These are phyloP conservation scores for Pseudochaenichthys georgianus DNA, from an alignment of 2,797 vertebrate genomes.

Conservation along the genomic window DNA sequence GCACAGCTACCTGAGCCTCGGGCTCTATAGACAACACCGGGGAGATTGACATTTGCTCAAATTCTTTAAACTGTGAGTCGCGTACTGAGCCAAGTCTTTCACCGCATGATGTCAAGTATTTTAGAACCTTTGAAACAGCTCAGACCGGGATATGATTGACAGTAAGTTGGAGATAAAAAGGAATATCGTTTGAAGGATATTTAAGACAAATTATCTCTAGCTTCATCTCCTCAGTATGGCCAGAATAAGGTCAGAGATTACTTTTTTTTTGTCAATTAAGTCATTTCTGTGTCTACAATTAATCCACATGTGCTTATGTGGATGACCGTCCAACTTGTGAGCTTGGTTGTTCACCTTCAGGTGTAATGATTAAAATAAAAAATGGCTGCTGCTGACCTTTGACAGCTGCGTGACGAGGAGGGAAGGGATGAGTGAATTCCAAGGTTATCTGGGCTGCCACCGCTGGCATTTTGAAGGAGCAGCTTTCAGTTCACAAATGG, in stretches of 20 bases:
- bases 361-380: slow-evolving; percentile 37
- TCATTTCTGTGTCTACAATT: background rate
- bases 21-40: slow-evolving; percentile 55
- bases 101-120: slow-evolving; percentile 2
- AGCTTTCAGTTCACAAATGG: slow-evolving; percentile 51
- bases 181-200: slow-evolving; percentile 36
- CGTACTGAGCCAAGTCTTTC: slow-evolving; percentile 35
- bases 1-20: slow-evolving; percentile 38
- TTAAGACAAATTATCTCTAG: slow-evolving; percentile 18
- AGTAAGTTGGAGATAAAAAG: slow-evolving; percentile 27
- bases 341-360: background rate
- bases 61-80: slow-evolving; percentile 52
- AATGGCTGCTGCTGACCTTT: slow-evolving; percentile 56
- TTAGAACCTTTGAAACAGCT: slow-evolving; percentile 19
- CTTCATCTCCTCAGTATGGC: slow-evolving; percentile 6
- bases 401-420: slow-evolving; percentile 17
- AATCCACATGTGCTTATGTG: background rate
- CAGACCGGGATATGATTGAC: slow-evolving; percentile 30
- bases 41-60: slow-evolving; percentile 62
- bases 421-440: slow-evolving; percentile 20
- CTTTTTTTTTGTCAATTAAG: too few relatives aligned
- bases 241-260: slow-evolving; percentile 10
- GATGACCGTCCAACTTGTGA: background rate
- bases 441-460: slow-evolving; percentile 48
- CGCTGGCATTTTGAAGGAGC: slow-evolving; percentile 70